These are phyloP conservation scores for Saturnia pavonia DNA, from an alignment of 2,888 invertebrate genomes.

Conservation along the genomic window DNA sequence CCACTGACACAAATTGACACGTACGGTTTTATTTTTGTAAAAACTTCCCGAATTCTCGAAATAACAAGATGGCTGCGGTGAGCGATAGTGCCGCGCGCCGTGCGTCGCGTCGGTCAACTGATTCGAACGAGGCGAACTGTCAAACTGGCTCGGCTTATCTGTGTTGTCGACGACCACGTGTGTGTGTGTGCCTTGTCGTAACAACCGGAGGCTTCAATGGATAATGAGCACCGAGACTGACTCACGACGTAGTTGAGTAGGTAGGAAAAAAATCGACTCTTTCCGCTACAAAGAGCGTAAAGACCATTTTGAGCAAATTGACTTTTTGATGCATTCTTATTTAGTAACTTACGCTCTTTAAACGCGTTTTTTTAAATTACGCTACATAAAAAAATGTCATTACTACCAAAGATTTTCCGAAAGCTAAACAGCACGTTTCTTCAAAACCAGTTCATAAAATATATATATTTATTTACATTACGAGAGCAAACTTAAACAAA, in stretches of 20 bases:
- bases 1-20: constrained; percentile 51
- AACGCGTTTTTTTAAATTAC: no score
- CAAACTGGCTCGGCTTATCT: constrained; percentile 69
- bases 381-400: no score
- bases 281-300: no score
- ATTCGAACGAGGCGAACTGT: constrained; percentile 61
- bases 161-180: constrained; percentile 39
- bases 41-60: constrained; percentile 60
- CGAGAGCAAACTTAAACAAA: no score
- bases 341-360: no score
- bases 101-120: constrained; percentile 77
- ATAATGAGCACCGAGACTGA: constrained; percentile 29
- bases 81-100: constrained; percentile 71
- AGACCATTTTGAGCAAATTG: no score
- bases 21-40: constrained; percentile 68
- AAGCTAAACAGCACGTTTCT: no score
- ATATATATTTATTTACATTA: no score
- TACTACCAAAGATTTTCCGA: no score
- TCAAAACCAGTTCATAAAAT: no score
- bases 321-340: no score
- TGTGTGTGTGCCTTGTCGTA: constrained; percentile 35
- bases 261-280: constrained; percentile 17
- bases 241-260: constrained; percentile 20
- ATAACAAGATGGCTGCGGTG: constrained; percentile 64
- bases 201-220: constrained; percentile 67